Percentiles rank a stretch among this genome's conserved stretches.
phyloP scores from a whole-genome alignment of 2,113 vertebrate species.

The Mystacornis crossleyi region DNA sequence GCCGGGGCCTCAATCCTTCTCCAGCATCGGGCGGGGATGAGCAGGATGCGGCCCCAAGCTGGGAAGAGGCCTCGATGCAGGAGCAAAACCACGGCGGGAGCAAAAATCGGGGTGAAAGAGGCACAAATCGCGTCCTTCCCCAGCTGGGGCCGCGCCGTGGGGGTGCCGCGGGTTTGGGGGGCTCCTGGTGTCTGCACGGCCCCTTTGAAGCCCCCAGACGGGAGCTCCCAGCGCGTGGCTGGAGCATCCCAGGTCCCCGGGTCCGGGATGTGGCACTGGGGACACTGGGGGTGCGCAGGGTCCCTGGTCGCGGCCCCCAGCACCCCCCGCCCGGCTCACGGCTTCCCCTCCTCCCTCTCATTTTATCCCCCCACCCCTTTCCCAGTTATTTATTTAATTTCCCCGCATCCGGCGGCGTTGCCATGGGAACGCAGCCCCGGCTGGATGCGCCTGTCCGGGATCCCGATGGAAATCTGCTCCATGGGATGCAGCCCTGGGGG shows the following conservation, averaged over 20 bases:
- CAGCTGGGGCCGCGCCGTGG: rapidly evolving
- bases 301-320: rapidly evolving
- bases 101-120: background rate
- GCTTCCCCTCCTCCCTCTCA: background rate
- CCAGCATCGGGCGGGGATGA: rapidly evolving
- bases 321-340: rapidly evolving
- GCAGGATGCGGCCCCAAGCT: background rate
- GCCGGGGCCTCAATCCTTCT: background rate
- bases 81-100: background rate
- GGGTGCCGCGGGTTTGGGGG: background rate
- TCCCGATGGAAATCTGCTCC: background rate
- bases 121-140: background rate
- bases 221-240: rapidly evolving
- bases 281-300: rapidly evolving
- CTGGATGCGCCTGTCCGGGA: conserved; percentile 57
- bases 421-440: conserved; percentile 69
- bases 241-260: background rate
- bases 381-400: conserved; percentile 52
- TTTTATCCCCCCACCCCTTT: rapidly evolving
- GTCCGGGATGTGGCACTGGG: rapidly evolving
- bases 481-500: background rate
- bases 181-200: rapidly evolving
- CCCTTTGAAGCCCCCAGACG: no score
- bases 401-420: conserved; percentile 53
- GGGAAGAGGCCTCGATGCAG: background rate